Base-by-base conservation (phyloP, 2,113 vertebrate species). In the Irena cyanogastra region DNA sequence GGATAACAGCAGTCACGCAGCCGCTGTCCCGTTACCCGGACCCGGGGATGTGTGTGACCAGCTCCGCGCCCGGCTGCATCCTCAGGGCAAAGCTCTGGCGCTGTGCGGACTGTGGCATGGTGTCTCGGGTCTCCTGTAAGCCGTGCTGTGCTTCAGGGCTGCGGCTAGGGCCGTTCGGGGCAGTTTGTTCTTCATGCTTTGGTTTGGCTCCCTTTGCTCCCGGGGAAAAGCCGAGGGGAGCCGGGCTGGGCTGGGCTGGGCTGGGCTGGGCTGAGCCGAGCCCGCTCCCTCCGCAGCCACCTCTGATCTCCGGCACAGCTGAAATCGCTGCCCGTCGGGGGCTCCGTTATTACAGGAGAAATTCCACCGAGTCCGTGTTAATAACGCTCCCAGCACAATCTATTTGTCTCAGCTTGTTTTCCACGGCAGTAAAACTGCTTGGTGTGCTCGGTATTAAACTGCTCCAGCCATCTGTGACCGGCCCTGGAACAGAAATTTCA, bases 381-480 rank as follows among this genome's bases (percentile, higher is more conserved):
- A 74, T 59, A 53, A 65, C 5, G 39, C 66, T 66, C 83, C 85
- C 66, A 90, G 44, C 52, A 26, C 92, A 21, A 71, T 87, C 84
- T 83, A 39, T 92, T 87, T 87, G 83, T 63, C 89, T 56, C 82
- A 16, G 93, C 85, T 80, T 89, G 82, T 61, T 89, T 87, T 87
- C 52, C 87, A 20, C 3, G 7, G 85, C 69, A 69, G 71, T 97
- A 52, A 88, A 92, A 88, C 44, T 3, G 3, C 94, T 64, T 45
- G 75, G 86, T 21, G 2, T 37, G 65, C 28, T 52, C 87, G 0
- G 16, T 53, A 92, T 93, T 93, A 95, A 94, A 92, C 78, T 68
- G 63, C 82, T 85, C 44, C 90, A 89, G 59, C 96, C 96, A 94
- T 96, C 96, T 95, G 91, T 93, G 95, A 87, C 83, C 39, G 2